Evolutionary conservation across 1,140 invertebrate species (phyloP).

Genomic region (Papilio glaucus): DNA sequence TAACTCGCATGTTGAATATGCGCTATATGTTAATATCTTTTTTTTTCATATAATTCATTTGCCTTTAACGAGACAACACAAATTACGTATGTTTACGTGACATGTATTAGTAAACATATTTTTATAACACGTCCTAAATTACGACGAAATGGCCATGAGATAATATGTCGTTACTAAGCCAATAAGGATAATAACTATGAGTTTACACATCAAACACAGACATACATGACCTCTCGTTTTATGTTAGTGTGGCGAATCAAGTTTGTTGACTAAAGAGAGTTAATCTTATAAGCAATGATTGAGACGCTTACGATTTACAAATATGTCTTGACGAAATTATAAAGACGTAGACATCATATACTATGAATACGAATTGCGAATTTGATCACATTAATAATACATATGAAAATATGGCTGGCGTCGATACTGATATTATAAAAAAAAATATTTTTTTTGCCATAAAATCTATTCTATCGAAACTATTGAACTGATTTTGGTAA

Average conservation of each 20-base stretch:
- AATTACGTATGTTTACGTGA: not conserved
- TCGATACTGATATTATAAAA: too few relatives aligned
- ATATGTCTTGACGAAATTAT: too few relatives aligned
- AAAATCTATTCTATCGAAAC: too few relatives aligned
- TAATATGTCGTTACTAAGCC: not conserved
- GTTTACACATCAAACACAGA: constrained; percentile 8
- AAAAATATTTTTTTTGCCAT: too few relatives aligned
- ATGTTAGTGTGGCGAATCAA: constrained; percentile 1
- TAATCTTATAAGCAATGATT: constrained; percentile 2
- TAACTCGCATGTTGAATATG: too few relatives aligned
- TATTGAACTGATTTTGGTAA: too few relatives aligned
- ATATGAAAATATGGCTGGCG: too few relatives aligned
- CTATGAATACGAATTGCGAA: not conserved
- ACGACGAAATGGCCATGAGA: not conserved
- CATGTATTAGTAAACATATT: not conserved
- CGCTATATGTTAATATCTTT: too few relatives aligned
- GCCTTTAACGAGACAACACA: too few relatives aligned
- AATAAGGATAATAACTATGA: constrained; percentile 12
- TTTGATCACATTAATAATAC: too few relatives aligned
- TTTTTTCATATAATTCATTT: too few relatives aligned
- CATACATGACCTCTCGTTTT: constrained; percentile 11
- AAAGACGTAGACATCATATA: not conserved
- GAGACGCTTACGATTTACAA: not conserved
- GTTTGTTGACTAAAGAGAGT: not conserved
- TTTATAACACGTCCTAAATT: not conserved